Percentiles rank a stretch among this genome's conserved stretches.
Conservation (phyloP, 2,888 invertebrate genomes). For the Lepidonotus clava region DNA sequence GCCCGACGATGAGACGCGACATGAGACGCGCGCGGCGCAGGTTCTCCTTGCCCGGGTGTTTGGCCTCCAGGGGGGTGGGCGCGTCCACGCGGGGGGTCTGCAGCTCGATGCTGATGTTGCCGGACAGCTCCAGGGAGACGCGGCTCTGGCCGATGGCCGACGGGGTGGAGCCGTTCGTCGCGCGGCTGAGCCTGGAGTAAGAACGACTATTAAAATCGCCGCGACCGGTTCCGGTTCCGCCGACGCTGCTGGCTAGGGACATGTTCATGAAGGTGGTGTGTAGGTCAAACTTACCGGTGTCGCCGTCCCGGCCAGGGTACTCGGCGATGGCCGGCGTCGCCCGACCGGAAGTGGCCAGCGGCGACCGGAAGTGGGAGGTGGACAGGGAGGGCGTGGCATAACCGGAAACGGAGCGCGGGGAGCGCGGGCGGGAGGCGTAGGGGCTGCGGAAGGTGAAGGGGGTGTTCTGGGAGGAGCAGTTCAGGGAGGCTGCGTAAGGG, state of each 20-base stretch:
- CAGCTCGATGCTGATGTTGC: conserved; percentile 47
- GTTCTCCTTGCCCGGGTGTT: conserved; percentile 35
- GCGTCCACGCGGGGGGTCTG: conserved; percentile 20
- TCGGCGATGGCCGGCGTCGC: background rate
- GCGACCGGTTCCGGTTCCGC: too few relatives aligned
- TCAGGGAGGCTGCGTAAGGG: conserved; percentile 15
- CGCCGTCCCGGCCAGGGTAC: background rate
- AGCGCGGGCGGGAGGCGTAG: background rate
- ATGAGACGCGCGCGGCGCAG: conserved; percentile 17
- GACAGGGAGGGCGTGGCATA: background rate
- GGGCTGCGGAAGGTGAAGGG: conserved; percentile 45
- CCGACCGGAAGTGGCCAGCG: background rate
- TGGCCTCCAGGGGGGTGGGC: conserved; percentile 37
- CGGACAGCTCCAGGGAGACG: conserved; percentile 30
- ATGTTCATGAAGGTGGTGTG: conserved; percentile 40
- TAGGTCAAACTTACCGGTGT: background rate
- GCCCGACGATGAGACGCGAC: conserved; percentile 39
- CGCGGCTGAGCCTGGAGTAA: conserved; percentile 28
- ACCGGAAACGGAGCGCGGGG: background rate
- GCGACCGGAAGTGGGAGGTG: background rate
- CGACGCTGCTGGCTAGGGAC: conserved; percentile 29
- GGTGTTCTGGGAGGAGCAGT: conserved; percentile 12
- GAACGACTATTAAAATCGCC: conserved; percentile 10
- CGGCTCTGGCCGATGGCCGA: conserved; percentile 23
- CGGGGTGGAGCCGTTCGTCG: background rate